A percentile compares a stretch with the other conserved stretches of the same genome.
Evolutionary conservation across 2,113 vertebrate genomes (phyloP).

Genomic region (Entosphenus tridentatus): DNA sequence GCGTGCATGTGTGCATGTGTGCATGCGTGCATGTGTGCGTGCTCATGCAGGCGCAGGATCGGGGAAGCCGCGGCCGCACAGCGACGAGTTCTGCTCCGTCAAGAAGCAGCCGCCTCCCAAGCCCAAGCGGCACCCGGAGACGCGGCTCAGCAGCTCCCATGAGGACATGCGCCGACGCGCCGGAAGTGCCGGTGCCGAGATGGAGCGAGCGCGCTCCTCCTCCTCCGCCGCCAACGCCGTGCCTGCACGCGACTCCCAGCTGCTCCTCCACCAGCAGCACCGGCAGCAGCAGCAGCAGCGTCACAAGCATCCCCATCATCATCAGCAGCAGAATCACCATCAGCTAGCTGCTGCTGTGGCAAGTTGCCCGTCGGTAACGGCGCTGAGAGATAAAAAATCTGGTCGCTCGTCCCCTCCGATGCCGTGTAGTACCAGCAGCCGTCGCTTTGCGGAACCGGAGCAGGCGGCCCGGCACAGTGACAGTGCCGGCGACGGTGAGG

Average conservation of each 20-base stretch:
- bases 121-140: conserved; percentile 78
- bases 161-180: conserved; percentile 46
- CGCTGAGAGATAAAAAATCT: no score
- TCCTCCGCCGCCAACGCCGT: conserved; percentile 10
- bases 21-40: not conserved
- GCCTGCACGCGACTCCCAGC: no score
- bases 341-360: no score
- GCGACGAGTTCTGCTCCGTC: conserved; percentile 45
- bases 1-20: not conserved
- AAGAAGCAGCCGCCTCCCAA: conserved; percentile 87
- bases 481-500: conserved; percentile 27
- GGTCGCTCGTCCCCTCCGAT: no score
- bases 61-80: conserved; percentile 37
- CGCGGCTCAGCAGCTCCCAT: conserved; percentile 80
- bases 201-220: conserved; percentile 39
- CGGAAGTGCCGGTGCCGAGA: conserved; percentile 21
- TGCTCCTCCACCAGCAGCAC: no score
- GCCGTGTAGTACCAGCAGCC: no score
- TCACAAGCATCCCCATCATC: no score
- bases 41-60: conserved; percentile 15
- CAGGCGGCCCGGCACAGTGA: no score
- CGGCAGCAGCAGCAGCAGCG: no score
- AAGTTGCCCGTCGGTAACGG: conserved; percentile 17
- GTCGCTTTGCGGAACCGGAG: no score
- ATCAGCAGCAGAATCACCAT: no score